Evolutionary conservation across 2,113 vertebrate species (phyloP), one percentile per base, ranked within the genome.

Genomic region (Origma solitaria): DNA sequence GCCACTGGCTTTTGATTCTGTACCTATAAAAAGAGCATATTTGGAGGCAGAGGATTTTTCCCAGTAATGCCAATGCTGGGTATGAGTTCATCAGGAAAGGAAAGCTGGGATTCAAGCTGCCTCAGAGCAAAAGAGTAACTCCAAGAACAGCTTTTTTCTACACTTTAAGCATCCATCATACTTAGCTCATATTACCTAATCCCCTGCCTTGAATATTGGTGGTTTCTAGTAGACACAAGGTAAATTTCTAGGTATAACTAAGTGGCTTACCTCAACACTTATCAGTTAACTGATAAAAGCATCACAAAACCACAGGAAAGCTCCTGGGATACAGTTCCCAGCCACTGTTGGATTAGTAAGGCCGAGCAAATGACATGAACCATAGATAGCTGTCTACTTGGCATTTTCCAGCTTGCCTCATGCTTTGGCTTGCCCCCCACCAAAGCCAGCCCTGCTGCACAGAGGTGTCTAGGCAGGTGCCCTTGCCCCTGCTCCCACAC

Each of bases 11-110:
- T 92, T 90, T 0, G 0, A 80, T 24, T 85, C 37, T 6, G 27
- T 37, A 90, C 51, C 31, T 57, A 69, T 38, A 68, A 27, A 54
- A 84, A 75, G n/a, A 33, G 18, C 12, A 4, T 64, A 65, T 57
- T 80, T 42, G 30, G 40, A 45, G 35, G 21, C 25, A 93, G 71
- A 73, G 13, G 54, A 80, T 85, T 93, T 88, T 88, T 66, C 42
- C 25, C 68, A 88, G 50, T 83, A 80, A 88, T 73, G 49, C 37
- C 58, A 88, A 3, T 57, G n/a, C 42, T 69, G 31, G 13, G 37
- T 65, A 79, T 50, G 23, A 77, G 31, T 40, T 88, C 6, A 68
- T 31, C 4, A 7, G 64, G 9, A 90, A 86, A 56, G 54, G 77
- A 91, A 94, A 57, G 28, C 37, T 49, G 45, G 30, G 17, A 82